Percentiles rank a stretch among this genome's conserved stretches.
phyloP scores from a whole-genome alignment of 1,140 invertebrate genomes.

The Cephus cinctus region DNA sequence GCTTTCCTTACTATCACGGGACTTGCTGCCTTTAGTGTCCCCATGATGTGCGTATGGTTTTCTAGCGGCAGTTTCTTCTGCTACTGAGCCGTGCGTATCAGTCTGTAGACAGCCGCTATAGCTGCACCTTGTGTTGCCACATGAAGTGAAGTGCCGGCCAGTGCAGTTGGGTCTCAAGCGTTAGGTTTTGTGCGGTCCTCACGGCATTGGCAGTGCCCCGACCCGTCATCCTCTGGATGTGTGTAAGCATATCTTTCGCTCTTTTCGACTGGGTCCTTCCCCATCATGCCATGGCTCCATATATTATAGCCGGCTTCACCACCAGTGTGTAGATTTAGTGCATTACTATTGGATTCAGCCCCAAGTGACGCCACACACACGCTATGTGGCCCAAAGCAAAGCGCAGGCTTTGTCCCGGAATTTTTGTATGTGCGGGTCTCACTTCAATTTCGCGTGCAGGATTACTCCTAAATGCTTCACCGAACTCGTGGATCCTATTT shows the following conservation, averaged over 20 bases:
- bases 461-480: slow-evolving; percentile 7
- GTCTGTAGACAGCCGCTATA: background rate
- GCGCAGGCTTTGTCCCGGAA: too few relatives aligned
- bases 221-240: background rate
- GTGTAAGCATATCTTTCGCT: slow-evolving; percentile 1
- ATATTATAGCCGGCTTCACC: background rate
- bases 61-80: background rate
- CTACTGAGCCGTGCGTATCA: too few relatives aligned
- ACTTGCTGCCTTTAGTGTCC: background rate
- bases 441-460: slow-evolving; percentile 4
- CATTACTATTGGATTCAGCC: background rate
- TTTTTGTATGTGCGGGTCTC: background rate
- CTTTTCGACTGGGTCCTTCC: slow-evolving; percentile 2
- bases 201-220: slow-evolving; percentile 1
- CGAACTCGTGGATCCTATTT: background rate
- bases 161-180: slow-evolving; percentile 1
- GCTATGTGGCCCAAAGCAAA: too few relatives aligned
- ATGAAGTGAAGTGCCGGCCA: background rate
- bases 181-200: background rate
- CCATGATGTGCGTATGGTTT: background rate
- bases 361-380: too few relatives aligned
- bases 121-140: background rate
- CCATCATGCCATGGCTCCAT: slow-evolving; percentile 8
- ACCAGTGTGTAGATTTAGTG: slow-evolving; percentile 7
- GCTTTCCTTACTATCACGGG: background rate